A percentile compares a stretch with the other conserved stretches of the same genome.
phyloP scores from a whole-genome alignment of 2,797 vertebrate species.

The Miopithecus talapoin region DNA sequence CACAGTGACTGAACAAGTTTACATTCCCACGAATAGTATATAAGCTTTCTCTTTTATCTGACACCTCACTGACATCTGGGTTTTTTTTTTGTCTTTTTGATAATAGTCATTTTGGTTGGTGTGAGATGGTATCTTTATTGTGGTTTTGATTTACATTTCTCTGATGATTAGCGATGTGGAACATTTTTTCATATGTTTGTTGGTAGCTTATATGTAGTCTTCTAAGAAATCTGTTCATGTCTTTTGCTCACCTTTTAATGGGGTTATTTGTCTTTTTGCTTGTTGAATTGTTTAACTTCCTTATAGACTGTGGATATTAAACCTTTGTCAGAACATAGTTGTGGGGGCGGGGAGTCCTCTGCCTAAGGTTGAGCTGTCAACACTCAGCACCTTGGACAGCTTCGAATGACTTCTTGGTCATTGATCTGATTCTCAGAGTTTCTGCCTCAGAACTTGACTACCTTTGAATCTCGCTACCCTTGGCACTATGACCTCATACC shows the following conservation, averaged over 20 bases:
- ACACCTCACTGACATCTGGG: not conserved
- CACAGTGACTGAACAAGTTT: not conserved
- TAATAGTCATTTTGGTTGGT: not conserved
- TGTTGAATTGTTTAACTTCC: not conserved
- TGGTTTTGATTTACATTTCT: not conserved
- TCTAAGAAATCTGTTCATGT: not conserved
- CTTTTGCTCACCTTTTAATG: not conserved
- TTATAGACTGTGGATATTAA: not conserved
- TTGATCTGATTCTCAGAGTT: not conserved
- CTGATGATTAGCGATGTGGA: not conserved
- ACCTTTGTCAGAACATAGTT: not conserved
- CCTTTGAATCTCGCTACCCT: not conserved
- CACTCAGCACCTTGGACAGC: too few species aligned
- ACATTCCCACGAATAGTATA: not conserved
- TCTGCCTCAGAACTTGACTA: not conserved
- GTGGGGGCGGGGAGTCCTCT: fast-evolving
- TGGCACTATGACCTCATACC: not conserved
- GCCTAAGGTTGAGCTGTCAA: not conserved
- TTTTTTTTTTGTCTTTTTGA: not conserved
- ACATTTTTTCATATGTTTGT: not conserved
- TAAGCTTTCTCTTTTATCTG: not conserved
- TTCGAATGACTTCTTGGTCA: not conserved
- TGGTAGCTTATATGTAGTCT: not conserved
- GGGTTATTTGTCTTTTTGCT: not conserved
- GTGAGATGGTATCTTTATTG: not conserved